These are phyloP conservation scores for Mermis nigrescens DNA, from an alignment of 2,888 invertebrate species.

Conservation along the genomic window DNA sequence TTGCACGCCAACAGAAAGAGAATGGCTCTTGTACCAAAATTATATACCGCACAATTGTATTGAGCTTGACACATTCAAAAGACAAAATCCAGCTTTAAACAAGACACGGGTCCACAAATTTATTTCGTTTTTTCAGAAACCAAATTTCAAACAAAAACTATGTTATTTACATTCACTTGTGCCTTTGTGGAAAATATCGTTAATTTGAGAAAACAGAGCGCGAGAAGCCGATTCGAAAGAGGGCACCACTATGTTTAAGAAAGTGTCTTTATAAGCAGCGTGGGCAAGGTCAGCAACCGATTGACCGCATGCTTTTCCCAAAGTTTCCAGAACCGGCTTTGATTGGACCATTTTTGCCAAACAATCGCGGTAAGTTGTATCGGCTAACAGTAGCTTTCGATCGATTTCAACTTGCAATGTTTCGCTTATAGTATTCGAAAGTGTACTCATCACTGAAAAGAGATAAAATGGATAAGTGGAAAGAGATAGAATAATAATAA, in stretches of 20 bases:
- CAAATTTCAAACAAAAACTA: neutral
- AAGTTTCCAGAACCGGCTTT: constrained; percentile 53
- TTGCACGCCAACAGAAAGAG: no score
- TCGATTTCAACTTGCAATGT: no score
- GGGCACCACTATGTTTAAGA: constrained; percentile 52
- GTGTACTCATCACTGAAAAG: no score
- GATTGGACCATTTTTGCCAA: constrained; percentile 57
- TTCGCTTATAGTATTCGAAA: no score
- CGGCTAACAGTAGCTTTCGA: no score
- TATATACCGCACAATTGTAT: no score
- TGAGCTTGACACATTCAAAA: no score
- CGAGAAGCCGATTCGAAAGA: constrained; percentile 66
- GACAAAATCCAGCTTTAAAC: neutral
- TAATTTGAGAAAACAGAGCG: constrained; percentile 69
- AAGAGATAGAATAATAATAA: no score
- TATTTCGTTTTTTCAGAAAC: neutral
- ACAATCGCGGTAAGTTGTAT: constrained; percentile 55
- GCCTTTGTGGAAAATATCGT: constrained; percentile 65
- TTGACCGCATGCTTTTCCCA: constrained; percentile 41
- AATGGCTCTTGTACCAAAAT: no score
- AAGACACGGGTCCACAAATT: neutral
- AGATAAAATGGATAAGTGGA: no score
- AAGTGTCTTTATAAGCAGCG: constrained; percentile 54
- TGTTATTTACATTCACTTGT: constrained; percentile 61
- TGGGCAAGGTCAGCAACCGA: constrained; percentile 52